phyloP scores from a whole-genome alignment of 2,113 vertebrate genomes.

The Tenrec ecaudatus region DNA sequence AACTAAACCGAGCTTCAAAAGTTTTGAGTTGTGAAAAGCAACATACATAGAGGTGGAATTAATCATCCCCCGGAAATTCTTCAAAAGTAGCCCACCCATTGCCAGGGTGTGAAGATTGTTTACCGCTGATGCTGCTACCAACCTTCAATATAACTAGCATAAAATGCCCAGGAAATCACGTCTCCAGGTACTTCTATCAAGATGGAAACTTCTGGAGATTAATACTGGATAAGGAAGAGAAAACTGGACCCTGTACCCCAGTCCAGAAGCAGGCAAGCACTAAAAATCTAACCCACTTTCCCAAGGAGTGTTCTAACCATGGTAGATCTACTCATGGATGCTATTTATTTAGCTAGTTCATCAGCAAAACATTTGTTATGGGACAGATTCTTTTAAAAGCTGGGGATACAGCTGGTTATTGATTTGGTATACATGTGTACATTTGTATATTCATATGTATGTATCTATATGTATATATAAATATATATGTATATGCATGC shows the following conservation, averaged over 20 bases:
- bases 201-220: no score
- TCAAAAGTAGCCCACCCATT: neutral
- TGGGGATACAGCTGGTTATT: no score
- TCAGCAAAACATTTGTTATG: no score
- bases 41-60: neutral
- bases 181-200: neutral
- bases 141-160: neutral
- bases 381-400: no score
- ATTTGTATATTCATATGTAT: neutral
- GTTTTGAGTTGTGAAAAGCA: neutral
- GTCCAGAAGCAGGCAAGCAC: neutral
- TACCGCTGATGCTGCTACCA: neutral
- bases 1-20: conserved; percentile 2
- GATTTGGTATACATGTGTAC: neutral
- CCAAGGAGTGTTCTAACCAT: neutral
- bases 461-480: no score
- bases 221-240: neutral
- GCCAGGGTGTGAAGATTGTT: neutral
- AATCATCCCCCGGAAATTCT: neutral
- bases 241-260: neutral
- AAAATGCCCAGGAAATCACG: neutral
- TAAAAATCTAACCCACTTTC: neutral
- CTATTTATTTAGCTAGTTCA: no score
- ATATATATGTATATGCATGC: neutral
- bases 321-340: no score